Evolutionary conservation across 2,888 invertebrate species (phyloP).

Genomic region (Drosophila aldrichi): DNA sequence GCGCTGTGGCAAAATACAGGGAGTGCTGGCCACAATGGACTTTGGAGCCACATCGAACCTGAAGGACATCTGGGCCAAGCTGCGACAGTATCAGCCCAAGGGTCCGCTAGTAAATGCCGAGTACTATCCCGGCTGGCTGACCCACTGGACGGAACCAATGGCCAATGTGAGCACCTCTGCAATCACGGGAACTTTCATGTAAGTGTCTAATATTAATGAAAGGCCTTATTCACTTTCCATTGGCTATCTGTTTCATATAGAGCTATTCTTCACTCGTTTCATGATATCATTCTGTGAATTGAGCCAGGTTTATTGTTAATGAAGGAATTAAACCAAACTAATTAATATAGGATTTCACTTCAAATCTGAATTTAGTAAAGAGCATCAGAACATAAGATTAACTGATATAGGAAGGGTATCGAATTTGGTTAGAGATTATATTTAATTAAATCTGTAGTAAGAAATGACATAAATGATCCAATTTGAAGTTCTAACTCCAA

Average conservation of each 20-base stretch:
- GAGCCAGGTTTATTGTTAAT: not conserved
- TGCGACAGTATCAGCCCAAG: slow-evolving; percentile 86
- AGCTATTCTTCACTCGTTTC: too few species aligned
- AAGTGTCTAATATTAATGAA: slow-evolving; percentile 34
- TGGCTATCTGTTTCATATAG: too few species aligned
- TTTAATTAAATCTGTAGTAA: too few species aligned
- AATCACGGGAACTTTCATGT: slow-evolving; percentile 86
- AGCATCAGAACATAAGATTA: too few species aligned
- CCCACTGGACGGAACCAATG: slow-evolving; percentile 91
- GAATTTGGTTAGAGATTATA: not conserved
- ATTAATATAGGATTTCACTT: too few species aligned
- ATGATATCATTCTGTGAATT: too few species aligned
- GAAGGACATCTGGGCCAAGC: slow-evolving; percentile 83
- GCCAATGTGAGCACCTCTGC: slow-evolving; percentile 86
- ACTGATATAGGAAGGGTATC: too few species aligned
- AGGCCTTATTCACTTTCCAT: not conserved
- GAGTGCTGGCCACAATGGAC: slow-evolving; percentile 91
- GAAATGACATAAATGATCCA: too few species aligned
- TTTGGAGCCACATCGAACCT: slow-evolving; percentile 87
- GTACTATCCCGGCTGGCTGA: slow-evolving; percentile 96
- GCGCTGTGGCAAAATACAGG: slow-evolving; percentile 89
- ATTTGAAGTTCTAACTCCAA: too few species aligned
- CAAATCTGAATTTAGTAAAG: too few species aligned
- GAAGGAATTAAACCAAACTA: too few species aligned
- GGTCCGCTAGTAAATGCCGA: slow-evolving; percentile 96